These are phyloP conservation scores for Rhamphomyia laevipes DNA, from an alignment of 2,888 invertebrate genomes.

Conservation along the genomic window DNA sequence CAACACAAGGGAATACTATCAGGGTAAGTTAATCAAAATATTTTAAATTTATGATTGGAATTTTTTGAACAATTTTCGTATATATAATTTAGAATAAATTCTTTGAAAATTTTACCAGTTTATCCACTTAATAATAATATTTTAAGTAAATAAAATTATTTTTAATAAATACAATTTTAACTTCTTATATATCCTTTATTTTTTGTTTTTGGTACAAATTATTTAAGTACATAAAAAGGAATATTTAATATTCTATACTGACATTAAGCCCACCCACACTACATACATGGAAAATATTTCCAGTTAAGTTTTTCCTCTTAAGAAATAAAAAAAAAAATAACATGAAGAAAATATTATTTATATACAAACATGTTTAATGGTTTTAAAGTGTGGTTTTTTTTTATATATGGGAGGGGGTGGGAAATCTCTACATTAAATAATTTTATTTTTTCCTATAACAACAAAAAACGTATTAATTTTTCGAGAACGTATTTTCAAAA, in stretches of 20 bases:
- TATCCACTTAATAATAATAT: background rate
- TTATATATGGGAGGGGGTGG: no score
- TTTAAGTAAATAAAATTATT: constrained; percentile 4
- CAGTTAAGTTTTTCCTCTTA: constrained; percentile 3
- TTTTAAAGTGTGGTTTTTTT: no score
- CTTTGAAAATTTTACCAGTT: constrained; percentile 1
- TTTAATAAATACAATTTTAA: background rate
- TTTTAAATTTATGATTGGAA: background rate
- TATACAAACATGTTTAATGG: no score
- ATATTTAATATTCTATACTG: background rate
- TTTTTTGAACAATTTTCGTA: constrained; percentile 1
- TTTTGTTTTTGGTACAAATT: background rate
- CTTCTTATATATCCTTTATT: background rate
- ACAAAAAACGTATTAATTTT: no score
- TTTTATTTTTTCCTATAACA: no score
- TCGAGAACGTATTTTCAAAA: no score
- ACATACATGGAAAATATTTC: background rate
- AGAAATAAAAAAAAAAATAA: no score
- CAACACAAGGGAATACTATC: constrained; percentile 18
- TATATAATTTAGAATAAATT: background rate
- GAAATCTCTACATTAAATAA: no score
- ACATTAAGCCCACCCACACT: background rate
- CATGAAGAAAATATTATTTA: no score
- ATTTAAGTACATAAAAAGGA: background rate
- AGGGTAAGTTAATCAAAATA: constrained; percentile 18